Evolutionary conservation across 2,888 invertebrate species (phyloP).

Genomic region (Agriopis marginaria): DNA sequence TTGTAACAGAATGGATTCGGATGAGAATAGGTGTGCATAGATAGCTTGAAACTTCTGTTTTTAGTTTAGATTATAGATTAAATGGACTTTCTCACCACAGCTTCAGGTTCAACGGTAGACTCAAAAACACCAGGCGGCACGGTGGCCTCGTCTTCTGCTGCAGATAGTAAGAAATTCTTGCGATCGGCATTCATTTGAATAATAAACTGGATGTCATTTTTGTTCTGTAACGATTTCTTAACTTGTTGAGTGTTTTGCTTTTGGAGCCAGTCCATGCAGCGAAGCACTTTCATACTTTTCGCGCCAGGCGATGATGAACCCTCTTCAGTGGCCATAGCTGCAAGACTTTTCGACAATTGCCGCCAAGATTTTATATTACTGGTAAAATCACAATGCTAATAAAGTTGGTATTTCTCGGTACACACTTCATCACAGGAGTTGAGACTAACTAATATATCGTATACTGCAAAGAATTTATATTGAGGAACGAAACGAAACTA

Average conservation of each 20-base stretch:
- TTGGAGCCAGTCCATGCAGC: conserved; percentile 77
- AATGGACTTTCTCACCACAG: conserved; percentile 61
- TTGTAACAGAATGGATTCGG: too few species aligned
- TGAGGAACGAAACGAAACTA: too few species aligned
- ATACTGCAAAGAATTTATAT: too few species aligned
- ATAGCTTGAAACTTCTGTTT: too few species aligned
- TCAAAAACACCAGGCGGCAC: conserved; percentile 75
- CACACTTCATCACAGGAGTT: not conserved
- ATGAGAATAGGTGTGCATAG: too few species aligned
- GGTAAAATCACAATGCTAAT: not conserved
- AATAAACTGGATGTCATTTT: conserved; percentile 78
- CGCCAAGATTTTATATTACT: conserved; percentile 1
- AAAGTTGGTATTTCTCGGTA: not conserved
- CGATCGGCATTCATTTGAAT: conserved; percentile 73
- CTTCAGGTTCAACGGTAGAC: conserved; percentile 58
- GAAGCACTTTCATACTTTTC: conserved; percentile 55
- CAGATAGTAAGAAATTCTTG: conserved; percentile 69
- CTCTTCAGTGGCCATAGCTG: conserved; percentile 30
- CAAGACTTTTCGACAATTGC: conserved; percentile 3
- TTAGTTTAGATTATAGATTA: not conserved
- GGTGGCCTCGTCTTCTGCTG: conserved; percentile 73
- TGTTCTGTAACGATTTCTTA: conserved; percentile 69
- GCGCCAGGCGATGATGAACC: conserved; percentile 23
- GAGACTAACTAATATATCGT: too few species aligned
- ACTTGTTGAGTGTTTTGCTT: conserved; percentile 71